Evolutionary conservation across 2,113 vertebrate species (phyloP).

Genomic region (Engraulis encrasicolus): DNA sequence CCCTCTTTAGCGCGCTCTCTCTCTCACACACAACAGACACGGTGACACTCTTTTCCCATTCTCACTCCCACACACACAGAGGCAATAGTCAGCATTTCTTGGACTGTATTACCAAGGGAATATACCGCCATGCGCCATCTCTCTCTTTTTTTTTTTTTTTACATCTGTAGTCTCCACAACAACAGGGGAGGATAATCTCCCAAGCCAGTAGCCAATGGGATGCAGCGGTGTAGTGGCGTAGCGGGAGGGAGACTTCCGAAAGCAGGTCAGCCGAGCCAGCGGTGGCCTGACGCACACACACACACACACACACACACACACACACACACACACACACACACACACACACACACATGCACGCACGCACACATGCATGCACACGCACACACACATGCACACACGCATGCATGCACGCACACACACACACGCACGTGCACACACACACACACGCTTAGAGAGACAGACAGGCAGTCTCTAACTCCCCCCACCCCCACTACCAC

Average conservation of each 20-base stretch:
- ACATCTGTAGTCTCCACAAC: slow-evolving; percentile 75
- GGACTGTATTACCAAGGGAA: not conserved
- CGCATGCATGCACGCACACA: too few species aligned
- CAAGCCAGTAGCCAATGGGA: slow-evolving; percentile 62
- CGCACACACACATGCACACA: too few species aligned
- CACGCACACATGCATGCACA: too few species aligned
- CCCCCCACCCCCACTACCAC: too few species aligned
- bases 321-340: too few species aligned
- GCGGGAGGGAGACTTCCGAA: slow-evolving; percentile 53
- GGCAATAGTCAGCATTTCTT: not conserved
- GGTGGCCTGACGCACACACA: not conserved
- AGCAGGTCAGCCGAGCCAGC: slow-evolving; percentile 65
- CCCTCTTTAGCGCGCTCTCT: not conserved
- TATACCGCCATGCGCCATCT: slow-evolving; percentile 21
- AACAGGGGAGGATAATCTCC: slow-evolving; percentile 71
- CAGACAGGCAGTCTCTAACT: too few species aligned
- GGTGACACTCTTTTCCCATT: too few species aligned
- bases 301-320: too few species aligned
- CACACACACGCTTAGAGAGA: too few species aligned
- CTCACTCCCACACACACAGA: not conserved
- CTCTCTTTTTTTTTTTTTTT: too few species aligned
- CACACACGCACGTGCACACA: too few species aligned
- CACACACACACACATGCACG: too few species aligned
- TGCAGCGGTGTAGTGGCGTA: slow-evolving; percentile 47
- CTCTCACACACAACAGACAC: slow-evolving; percentile 32